A percentile compares a stretch with the other conserved stretches of the same genome.
Evolutionary conservation across 2,888 invertebrate genomes (phyloP).

Genomic region (Hydrotaea diabolus): DNA sequence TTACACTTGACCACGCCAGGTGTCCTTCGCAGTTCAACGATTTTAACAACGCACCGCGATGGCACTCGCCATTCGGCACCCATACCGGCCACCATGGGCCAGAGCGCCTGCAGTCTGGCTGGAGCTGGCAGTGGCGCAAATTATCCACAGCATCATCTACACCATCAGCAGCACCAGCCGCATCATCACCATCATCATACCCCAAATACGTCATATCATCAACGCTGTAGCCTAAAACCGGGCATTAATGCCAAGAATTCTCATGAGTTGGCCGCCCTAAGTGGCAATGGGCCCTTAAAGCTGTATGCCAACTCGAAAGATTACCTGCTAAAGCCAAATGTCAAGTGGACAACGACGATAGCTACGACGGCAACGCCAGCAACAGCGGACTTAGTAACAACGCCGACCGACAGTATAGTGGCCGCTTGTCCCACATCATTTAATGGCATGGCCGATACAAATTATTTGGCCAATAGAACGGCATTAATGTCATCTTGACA

Average conservation of each 20-base stretch:
- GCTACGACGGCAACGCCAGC: slow-evolving; percentile 3
- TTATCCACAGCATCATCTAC: slow-evolving; percentile 41
- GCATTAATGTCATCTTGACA: slow-evolving; percentile 58
- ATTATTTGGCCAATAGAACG: slow-evolving; percentile 50
- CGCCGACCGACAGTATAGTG: slow-evolving; percentile 47
- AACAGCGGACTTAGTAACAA: too few species aligned
- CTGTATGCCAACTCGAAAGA: slow-evolving; percentile 49
- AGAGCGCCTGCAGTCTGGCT: not conserved
- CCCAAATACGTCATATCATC: slow-evolving; percentile 61
- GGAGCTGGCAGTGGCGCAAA: slow-evolving; percentile 47
- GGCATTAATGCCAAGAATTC: slow-evolving; percentile 50
- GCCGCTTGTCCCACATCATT: slow-evolving; percentile 42
- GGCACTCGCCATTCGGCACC: slow-evolving; percentile 71
- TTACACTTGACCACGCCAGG: slow-evolving; percentile 69
- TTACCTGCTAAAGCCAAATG: slow-evolving; percentile 45
- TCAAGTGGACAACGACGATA: slow-evolving; percentile 59
- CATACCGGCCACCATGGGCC: slow-evolving; percentile 37
- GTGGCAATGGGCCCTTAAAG: slow-evolving; percentile 37
- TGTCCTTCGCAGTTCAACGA: slow-evolving; percentile 73
- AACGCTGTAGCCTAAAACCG: slow-evolving; percentile 59
- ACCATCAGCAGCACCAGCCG: slow-evolving; percentile 56
- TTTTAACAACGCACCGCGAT: slow-evolving; percentile 69
- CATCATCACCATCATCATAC: slow-evolving; percentile 65
- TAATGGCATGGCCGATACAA: slow-evolving; percentile 16
- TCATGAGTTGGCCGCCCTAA: slow-evolving; percentile 66